Conservation (phyloP, 1,140 invertebrate genomes). For the Drosophila sulfurigaster region DNA sequence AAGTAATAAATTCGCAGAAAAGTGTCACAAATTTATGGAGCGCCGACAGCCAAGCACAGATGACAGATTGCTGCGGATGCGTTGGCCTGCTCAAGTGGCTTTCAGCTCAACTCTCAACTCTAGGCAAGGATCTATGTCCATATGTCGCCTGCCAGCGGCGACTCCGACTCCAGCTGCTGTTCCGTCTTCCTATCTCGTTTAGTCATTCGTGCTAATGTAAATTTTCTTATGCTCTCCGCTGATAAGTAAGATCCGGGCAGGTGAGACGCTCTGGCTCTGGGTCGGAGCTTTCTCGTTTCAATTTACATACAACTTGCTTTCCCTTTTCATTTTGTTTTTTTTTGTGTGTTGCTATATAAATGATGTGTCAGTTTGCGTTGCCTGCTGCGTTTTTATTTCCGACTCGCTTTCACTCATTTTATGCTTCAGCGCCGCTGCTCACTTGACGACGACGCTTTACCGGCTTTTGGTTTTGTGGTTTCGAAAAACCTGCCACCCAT, state of each 20-base stretch:
- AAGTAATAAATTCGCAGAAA: slow-evolving; percentile 77
- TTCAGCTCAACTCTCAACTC: slow-evolving; percentile 31
- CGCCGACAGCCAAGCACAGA: slow-evolving; percentile 61
- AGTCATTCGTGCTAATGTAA: slow-evolving; percentile 72
- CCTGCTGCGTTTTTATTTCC: slow-evolving; percentile 75
- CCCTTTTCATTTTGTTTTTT: background rate
- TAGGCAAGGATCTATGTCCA: slow-evolving; percentile 32
- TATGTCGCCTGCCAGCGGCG: slow-evolving; percentile 42
- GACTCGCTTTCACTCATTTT: slow-evolving; percentile 79
- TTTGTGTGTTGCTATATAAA: slow-evolving; percentile 56
- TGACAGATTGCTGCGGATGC: slow-evolving; percentile 73
- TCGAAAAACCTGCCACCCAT: slow-evolving; percentile 3
- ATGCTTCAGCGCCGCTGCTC: slow-evolving; percentile 69
- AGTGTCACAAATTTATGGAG: slow-evolving; percentile 82
- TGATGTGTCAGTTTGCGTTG: slow-evolving; percentile 81
- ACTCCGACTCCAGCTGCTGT: background rate
- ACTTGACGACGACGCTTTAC: slow-evolving; percentile 56
- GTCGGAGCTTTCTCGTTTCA: slow-evolving; percentile 61
- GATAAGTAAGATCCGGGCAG: slow-evolving; percentile 59
- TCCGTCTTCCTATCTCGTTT: slow-evolving; percentile 40
- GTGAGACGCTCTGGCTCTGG: slow-evolving; percentile 34
- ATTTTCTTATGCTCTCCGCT: slow-evolving; percentile 70
- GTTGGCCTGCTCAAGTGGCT: slow-evolving; percentile 38
- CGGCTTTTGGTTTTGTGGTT: slow-evolving; percentile 58
- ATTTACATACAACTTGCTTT: slow-evolving; percentile 66